These are phyloP conservation scores for Augiades crinisus DNA, from an alignment of 2,888 invertebrate species.

Conservation along the genomic window DNA sequence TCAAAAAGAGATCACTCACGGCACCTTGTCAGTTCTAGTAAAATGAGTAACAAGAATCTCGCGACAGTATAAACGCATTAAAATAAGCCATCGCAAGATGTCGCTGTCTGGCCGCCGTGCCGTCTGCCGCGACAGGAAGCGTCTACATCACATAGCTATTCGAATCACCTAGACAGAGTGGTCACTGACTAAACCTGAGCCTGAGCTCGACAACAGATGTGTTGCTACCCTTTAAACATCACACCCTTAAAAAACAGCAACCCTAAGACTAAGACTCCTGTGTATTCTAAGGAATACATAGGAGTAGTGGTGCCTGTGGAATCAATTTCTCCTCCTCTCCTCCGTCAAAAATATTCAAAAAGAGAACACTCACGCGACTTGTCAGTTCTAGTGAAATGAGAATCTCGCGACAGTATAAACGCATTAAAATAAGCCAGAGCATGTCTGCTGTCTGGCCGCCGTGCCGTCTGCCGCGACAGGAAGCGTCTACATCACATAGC, in stretches of 20 bases:
- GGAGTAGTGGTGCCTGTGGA: no score
- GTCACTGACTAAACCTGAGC: no score
- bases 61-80: conserved; percentile 19
- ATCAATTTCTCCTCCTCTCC: no score
- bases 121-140: conserved; percentile 18
- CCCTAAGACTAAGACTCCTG: no score
- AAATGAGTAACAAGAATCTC: neutral
- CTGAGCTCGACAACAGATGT: no score
- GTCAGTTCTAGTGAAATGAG: neutral
- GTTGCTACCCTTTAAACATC: no score
- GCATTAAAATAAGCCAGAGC: conserved; percentile 22
- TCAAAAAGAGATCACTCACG: no score
- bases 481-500: neutral
- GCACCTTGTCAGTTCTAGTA: neutral
- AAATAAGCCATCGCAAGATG: conserved; percentile 18
- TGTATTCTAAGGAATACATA: no score
- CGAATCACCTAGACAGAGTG: neutral
- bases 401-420: conserved; percentile 5
- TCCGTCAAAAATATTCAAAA: no score
- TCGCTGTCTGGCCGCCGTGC: conserved; percentile 7
- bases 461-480: conserved; percentile 18
- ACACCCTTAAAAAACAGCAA: no score
- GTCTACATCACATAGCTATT: no score
- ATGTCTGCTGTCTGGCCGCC: conserved; percentile 11
- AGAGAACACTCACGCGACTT: no score